A percentile compares a stretch with the other conserved stretches of the same genome.
Conservation (phyloP, 2,888 invertebrate genomes). For the Tinea trinotella region DNA sequence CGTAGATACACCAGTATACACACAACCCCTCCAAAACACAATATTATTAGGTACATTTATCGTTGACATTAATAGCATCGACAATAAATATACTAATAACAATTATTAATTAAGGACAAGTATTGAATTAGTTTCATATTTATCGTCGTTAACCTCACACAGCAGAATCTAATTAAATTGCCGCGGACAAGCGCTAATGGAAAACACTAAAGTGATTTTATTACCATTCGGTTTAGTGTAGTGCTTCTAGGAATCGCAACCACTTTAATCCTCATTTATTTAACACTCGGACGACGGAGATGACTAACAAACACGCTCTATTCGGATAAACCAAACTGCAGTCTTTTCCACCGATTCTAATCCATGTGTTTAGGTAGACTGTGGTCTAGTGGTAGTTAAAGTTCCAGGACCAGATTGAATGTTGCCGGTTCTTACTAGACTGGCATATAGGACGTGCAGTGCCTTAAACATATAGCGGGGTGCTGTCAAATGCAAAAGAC, state of each 20-base stretch:
- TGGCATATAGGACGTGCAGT: too few species aligned
- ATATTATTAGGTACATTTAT: neutral
- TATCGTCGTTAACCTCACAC: too few species aligned
- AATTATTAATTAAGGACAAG: neutral
- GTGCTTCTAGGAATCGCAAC: neutral
- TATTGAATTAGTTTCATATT: neutral
- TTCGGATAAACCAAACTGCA: too few species aligned
- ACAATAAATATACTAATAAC: neutral
- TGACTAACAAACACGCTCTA: too few species aligned
- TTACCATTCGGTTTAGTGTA: neutral
- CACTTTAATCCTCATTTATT: neutral
- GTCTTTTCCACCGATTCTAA: too few species aligned
- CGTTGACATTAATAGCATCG: neutral
- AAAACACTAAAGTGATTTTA: conserved; percentile 9
- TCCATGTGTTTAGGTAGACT: neutral
- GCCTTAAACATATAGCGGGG: too few species aligned
- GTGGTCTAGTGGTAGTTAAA: too few species aligned
- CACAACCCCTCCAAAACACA: neutral
- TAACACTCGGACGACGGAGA: too few species aligned
- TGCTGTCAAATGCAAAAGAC: too few species aligned
- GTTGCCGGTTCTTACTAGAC: too few species aligned
- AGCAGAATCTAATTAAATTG: conserved; percentile 3
- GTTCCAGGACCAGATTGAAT: too few species aligned
- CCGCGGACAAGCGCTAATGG: conserved; percentile 8
- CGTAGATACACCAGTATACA: too few species aligned